A percentile compares a stretch with the other conserved stretches of the same genome.
phyloP scores from a whole-genome alignment of 2,113 vertebrate genomes.

The Sus scrofa region DNA sequence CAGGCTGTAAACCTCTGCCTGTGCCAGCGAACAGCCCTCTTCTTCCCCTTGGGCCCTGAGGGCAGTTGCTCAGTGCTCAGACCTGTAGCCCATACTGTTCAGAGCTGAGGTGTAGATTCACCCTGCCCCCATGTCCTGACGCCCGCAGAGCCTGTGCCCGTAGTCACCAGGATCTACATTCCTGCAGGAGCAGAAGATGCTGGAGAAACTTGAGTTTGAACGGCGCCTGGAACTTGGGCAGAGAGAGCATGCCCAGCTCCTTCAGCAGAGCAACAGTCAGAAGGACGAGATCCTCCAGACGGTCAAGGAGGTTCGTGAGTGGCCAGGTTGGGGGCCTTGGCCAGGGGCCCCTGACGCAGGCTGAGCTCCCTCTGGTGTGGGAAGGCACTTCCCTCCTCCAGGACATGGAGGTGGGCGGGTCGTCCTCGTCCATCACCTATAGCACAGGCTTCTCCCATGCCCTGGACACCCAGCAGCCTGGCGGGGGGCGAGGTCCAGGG shows the following conservation, averaged over 20 bases:
- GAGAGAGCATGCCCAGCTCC: constrained; percentile 92
- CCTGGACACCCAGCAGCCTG: not conserved
- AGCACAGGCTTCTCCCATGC: not conserved
- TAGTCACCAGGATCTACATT: not conserved
- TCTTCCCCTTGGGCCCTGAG: not conserved
- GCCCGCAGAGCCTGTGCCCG: not conserved
- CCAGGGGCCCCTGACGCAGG: not conserved
- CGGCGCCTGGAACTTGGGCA: constrained; percentile 91
- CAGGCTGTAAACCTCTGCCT: not conserved
- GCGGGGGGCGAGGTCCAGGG: not conserved
- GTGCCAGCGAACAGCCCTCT: not conserved
- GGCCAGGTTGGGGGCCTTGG: fast-evolving
- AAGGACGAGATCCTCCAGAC: constrained; percentile 94
- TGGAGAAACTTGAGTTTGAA: constrained; percentile 96
- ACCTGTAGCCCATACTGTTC: not conserved
- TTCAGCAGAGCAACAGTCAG: constrained; percentile 90
- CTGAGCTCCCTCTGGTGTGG: not conserved
- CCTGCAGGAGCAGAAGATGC: constrained; percentile 92
- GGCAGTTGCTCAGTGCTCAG: not conserved
- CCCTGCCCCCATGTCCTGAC: not conserved
- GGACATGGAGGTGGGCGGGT: not conserved
- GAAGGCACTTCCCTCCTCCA: not conserved
- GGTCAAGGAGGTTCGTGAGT: constrained; percentile 90
- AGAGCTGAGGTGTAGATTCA: not conserved
- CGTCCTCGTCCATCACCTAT: not conserved